A percentile compares a stretch with the other conserved stretches of the same genome.
Evolutionary conservation across 2,113 vertebrate species (phyloP).

Genomic region (Opisthocomus hoazin): DNA sequence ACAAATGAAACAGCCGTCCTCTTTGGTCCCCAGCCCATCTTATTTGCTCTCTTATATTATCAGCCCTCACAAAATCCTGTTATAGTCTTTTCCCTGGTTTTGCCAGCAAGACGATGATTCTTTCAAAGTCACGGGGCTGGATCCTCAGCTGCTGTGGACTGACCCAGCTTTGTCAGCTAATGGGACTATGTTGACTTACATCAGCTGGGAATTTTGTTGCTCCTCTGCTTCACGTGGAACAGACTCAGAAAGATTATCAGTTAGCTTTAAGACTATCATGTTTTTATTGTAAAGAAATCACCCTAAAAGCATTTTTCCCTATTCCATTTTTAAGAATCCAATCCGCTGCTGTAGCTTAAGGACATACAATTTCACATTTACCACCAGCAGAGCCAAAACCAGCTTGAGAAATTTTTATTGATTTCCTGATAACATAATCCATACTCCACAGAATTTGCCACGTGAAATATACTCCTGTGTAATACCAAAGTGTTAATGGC

Average conservation of each 20-base stretch:
- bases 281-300: constrained; percentile 67
- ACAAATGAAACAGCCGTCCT: background rate
- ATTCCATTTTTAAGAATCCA: constrained; percentile 64
- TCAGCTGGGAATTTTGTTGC: background rate
- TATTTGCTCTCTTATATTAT: constrained; percentile 31
- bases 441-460: constrained; percentile 51
- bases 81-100: constrained; percentile 29
- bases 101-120: constrained; percentile 13
- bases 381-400: constrained; percentile 16
- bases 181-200: background rate
- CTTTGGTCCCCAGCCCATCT: background rate
- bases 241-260: background rate
- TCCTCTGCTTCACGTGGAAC: background rate
- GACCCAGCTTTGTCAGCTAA: constrained; percentile 19
- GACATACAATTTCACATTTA: constrained; percentile 67
- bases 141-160: background rate
- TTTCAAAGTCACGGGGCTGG: background rate
- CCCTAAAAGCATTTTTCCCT: constrained; percentile 70
- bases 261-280: constrained; percentile 55
- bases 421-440: constrained; percentile 71
- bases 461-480: constrained; percentile 44
- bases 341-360: constrained; percentile 70
- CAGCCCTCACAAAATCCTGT: constrained; percentile 30
- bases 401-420: constrained; percentile 66
- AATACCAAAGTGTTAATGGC: constrained; percentile 68